Evolutionary conservation across 2,888 invertebrate species (phyloP).

Genomic region (Drosophila meridionalis): DNA sequence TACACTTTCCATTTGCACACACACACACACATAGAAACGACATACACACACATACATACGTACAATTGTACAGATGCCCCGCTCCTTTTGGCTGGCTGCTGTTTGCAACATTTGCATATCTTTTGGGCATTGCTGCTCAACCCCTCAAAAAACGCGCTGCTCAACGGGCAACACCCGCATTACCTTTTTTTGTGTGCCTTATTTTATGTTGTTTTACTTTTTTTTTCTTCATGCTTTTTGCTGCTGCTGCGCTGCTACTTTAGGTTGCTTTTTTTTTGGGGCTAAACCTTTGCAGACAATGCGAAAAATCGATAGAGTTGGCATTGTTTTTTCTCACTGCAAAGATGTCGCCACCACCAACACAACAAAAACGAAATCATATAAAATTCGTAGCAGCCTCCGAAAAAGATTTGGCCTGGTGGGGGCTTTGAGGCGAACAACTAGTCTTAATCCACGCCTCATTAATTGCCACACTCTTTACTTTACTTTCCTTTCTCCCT

Average conservation of each 20-base stretch:
- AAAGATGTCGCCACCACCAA: slow-evolving; percentile 62
- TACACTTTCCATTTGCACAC: slow-evolving; percentile 75
- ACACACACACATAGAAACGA: slow-evolving; percentile 22
- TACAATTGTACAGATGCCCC: slow-evolving; percentile 28
- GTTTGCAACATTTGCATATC: slow-evolving; percentile 75
- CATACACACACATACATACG: slow-evolving; percentile 17
- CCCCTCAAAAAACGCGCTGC: slow-evolving; percentile 16
- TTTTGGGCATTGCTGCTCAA: slow-evolving; percentile 60
- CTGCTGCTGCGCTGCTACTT: slow-evolving; percentile 59
- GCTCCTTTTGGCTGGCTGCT: slow-evolving; percentile 54
- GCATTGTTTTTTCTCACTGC: slow-evolving; percentile 62
- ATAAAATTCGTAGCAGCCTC: slow-evolving; percentile 36
- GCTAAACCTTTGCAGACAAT: slow-evolving; percentile 67
- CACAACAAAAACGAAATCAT: slow-evolving; percentile 16
- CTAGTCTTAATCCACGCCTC: slow-evolving; percentile 56
- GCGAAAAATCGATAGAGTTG: slow-evolving; percentile 79
- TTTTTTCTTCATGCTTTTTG: slow-evolving; percentile 37
- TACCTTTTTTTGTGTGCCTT: slow-evolving; percentile 26
- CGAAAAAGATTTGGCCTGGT: neutral
- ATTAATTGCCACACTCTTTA: slow-evolving; percentile 62
- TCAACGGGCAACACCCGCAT: slow-evolving; percentile 53
- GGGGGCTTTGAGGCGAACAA: slow-evolving; percentile 8
- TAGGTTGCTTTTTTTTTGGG: slow-evolving; percentile 66
- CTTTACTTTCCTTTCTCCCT: slow-evolving; percentile 29
- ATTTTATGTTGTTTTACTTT: slow-evolving; percentile 22